Base-by-base conservation (phyloP, 2,113 vertebrate genomes). In the Pampusana beccarii region DNA sequence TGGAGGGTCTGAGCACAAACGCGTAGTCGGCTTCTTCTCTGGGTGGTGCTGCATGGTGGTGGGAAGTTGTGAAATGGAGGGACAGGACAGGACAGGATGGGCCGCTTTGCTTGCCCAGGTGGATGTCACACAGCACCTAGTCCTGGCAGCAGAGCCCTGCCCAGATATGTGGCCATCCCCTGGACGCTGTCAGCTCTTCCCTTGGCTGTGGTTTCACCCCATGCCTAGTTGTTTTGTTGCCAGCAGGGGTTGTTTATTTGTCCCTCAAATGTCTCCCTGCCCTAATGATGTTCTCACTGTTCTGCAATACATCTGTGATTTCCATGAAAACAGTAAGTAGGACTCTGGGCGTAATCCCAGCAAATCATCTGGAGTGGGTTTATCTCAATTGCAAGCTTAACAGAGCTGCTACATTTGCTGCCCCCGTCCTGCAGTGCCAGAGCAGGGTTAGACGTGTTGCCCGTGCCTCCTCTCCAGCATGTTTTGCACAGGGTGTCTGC, bases 101-200 rank as follows among this genome's bases (percentile, higher is more conserved):
- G n/a, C 16, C 28, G 6, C 74, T 69, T 73, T 81, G 38, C 57
- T 74, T 81, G 40, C 80, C 48, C 57, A 57, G 38, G 31, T 89
- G 48, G 16, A 34, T 77, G 58, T 50, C 75, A 83, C 2, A 0
- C 50, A 46, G 44, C 40, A 69, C 38, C 28, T 62, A 51, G 51
- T 79, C 46, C 56, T 88, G 80, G 72, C 64, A 80, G 64, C 60
- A 92, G 67, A 88, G 72, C 64, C 75, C 64, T 92, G 75, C 57
- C 57, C 74, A 79, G 57, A 23, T 81, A 42, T 19, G 46, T 42
- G 10, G 67, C 31, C 36, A 40, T 73, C 53, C 38, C 51, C 44
- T 94, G 56, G 51, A 88, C 78, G 75, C 69, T 89, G 67, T 88
- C 69, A 80, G 56, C 72, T 86, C 73, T 65, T 91, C 50, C 29